Evolutionary conservation across 37 sponge, comb jelly and placozoan species (phyloP).

Genomic region (Oscarella lobularis): DNA sequence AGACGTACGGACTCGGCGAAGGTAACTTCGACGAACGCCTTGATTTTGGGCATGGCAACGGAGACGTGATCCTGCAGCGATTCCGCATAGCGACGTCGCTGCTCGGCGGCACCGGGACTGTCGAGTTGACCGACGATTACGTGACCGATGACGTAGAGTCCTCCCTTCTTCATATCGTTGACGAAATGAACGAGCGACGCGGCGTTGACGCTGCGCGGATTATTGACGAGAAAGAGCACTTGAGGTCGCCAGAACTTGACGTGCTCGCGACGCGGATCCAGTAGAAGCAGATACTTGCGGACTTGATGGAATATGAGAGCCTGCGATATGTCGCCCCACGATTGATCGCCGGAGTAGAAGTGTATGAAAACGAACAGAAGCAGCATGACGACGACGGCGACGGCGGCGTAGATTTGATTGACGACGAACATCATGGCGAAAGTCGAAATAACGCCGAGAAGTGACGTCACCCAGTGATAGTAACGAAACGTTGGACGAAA

Average conservation of each 20-base stretch:
- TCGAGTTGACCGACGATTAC: conserved; percentile 12
- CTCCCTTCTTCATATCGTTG: conserved; percentile 92
- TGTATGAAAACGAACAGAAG: conserved; percentile 70
- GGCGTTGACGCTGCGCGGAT: conserved; percentile 69
- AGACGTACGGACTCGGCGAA: conserved; percentile 42
- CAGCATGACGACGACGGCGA: conserved; percentile 41
- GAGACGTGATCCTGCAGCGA: too few relatives aligned
- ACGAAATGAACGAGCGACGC: conserved; percentile 68
- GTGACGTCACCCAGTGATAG: conserved; percentile 29
- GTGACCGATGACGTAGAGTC: conserved; percentile 29
- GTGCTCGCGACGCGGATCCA: conserved; percentile 88
- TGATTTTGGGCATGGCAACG: conserved; percentile 72
- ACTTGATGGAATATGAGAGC: conserved; percentile 99
- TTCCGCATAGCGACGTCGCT: conserved; percentile 65
- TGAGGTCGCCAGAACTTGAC: conserved; percentile 98
- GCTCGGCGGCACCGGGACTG: conserved; percentile 12
- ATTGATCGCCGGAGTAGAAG: conserved; percentile 65
- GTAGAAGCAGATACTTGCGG: conserved; percentile 86
- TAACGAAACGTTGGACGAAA: conserved; percentile 31
- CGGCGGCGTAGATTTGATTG: conserved; percentile 41
- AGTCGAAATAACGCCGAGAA: conserved; percentile 60
- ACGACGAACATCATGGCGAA: conserved; percentile 87
- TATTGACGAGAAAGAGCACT: conserved; percentile 80
- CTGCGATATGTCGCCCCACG: conserved; percentile 99
- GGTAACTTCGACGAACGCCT: conserved; percentile 90